Evolutionary conservation across 2,888 invertebrate species (phyloP).

Genomic region (Cosmia pyralina): DNA sequence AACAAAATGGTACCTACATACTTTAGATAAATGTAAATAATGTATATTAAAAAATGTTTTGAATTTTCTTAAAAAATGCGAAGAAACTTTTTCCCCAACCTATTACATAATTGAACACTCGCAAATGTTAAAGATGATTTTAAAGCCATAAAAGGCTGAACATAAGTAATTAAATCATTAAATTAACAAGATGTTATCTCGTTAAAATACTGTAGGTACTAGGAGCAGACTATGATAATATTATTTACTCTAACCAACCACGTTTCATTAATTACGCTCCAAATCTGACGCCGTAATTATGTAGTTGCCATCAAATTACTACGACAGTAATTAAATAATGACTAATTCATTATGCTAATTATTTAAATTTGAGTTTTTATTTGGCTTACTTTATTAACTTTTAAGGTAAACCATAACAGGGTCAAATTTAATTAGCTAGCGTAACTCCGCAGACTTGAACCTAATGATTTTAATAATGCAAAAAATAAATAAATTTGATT

Average conservation of each 20-base stretch:
- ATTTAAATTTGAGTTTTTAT: background rate
- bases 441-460: no score
- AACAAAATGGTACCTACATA: no score
- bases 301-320: conserved; percentile 29
- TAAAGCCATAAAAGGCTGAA: background rate
- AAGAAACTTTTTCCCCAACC: no score
- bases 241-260: conserved; percentile 20
- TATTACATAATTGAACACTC: no score
- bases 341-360: conserved; percentile 4
- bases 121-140: background rate
- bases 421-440: no score
- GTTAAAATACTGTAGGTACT: background rate
- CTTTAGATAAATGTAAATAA: no score
- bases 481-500: no score
- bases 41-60: no score
- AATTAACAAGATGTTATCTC: background rate
- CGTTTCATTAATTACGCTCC: conserved; percentile 27
- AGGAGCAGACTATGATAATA: background rate
- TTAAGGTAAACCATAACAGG: background rate
- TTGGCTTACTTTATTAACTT: conserved; percentile 12
- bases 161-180: background rate
- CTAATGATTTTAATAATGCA: no score
- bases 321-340: conserved; percentile 23
- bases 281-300: conserved; percentile 34
- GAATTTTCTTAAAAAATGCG: no score